A percentile compares a stretch with the other conserved stretches of the same genome.
Evolutionary conservation across 1,140 invertebrate genomes (phyloP).

Genomic region (Grapholita molesta): DNA sequence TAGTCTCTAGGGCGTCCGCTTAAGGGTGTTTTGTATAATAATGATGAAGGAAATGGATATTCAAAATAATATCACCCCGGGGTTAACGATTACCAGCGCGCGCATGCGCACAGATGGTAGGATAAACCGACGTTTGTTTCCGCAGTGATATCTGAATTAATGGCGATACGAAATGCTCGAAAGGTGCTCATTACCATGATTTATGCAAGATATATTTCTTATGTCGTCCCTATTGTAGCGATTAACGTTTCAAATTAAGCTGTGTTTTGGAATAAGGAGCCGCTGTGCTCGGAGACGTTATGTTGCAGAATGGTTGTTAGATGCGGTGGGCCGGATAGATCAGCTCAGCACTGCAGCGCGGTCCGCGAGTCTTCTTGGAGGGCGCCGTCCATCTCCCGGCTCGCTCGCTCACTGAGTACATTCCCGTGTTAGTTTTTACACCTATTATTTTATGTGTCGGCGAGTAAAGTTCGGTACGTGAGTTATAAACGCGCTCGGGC

Average conservation of each 20-base stretch:
- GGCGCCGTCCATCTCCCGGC: slow-evolving; percentile 65
- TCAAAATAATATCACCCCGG: slow-evolving; percentile 77
- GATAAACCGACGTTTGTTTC: slow-evolving; percentile 76
- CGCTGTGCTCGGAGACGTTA: background rate
- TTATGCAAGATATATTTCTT: slow-evolving; percentile 74
- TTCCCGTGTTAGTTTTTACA: slow-evolving; percentile 78
- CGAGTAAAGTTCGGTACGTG: slow-evolving; percentile 78
- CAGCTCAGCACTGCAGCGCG: slow-evolving; percentile 10
- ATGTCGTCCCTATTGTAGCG: slow-evolving; percentile 51
- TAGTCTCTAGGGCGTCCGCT: slow-evolving; percentile 54
- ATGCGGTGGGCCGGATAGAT: background rate
- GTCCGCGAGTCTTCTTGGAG: slow-evolving; percentile 23
- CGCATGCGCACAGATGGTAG: slow-evolving; percentile 71
- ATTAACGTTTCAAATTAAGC: slow-evolving; percentile 37
- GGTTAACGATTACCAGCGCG: slow-evolving; percentile 76
- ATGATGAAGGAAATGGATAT: slow-evolving; percentile 71
- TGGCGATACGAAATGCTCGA: slow-evolving; percentile 69
- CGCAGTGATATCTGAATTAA: slow-evolving; percentile 78
- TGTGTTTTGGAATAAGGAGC: slow-evolving; percentile 21
- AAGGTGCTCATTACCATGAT: slow-evolving; percentile 77
- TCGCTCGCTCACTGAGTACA: slow-evolving; percentile 73
- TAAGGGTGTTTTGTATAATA: slow-evolving; percentile 69
- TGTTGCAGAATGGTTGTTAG: slow-evolving; percentile 22
- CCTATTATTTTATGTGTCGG: slow-evolving; percentile 78
- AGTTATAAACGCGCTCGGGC: slow-evolving; percentile 77